Conservation (phyloP, 2,113 vertebrate genomes). For the Catharus bicknelli region DNA sequence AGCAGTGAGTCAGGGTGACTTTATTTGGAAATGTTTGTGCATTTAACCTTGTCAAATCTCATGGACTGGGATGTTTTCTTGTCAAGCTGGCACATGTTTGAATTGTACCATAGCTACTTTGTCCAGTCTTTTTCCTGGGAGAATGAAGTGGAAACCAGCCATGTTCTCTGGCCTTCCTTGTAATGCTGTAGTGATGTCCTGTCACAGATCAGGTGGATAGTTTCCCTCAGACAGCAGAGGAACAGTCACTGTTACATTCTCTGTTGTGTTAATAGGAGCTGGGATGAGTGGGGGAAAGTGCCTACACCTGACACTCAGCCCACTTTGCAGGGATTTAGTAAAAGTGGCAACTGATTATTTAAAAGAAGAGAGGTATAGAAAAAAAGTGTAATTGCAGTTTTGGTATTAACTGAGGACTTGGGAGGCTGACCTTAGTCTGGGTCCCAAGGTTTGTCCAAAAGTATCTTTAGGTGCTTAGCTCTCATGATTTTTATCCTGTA, state of each 20-base stretch:
- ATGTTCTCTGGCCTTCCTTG: background rate
- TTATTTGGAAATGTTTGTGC: constrained; percentile 28
- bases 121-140: background rate
- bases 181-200: background rate
- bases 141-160: background rate
- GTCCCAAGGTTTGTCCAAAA: background rate
- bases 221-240: background rate
- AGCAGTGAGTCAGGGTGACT: constrained; percentile 25
- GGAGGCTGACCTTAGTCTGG: background rate
- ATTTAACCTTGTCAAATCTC: background rate
- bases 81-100: background rate
- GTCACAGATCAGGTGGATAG: too few species aligned
- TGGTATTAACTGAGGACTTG: background rate
- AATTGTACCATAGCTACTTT: background rate
- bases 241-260: background rate
- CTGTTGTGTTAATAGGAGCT: background rate
- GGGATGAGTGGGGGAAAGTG: background rate
- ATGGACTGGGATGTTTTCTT: background rate
- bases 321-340: background rate
- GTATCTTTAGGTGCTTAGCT: background rate
- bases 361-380: background rate
- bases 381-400: background rate
- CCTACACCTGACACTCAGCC: background rate
- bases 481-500: background rate
- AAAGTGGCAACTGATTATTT: background rate